Percentiles rank a stretch among this genome's conserved stretches.
These are phyloP conservation scores for Hydrolagus colliei DNA, from an alignment of 2,797 vertebrate species.

Conservation along the genomic window DNA sequence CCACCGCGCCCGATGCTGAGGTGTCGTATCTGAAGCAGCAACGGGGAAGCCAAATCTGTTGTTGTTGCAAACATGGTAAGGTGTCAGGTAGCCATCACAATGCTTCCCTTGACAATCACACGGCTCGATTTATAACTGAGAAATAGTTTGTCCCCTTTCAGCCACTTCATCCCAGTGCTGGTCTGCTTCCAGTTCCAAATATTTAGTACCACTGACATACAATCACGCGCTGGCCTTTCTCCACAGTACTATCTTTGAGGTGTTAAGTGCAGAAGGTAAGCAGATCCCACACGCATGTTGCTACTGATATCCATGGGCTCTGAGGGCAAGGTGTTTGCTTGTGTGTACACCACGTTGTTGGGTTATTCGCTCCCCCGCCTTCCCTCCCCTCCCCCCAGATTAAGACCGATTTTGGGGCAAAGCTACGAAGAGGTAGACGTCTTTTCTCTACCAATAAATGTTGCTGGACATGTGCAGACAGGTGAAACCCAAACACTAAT, in stretches of 20 bases:
- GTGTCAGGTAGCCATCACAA: neutral
- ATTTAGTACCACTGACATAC: constrained; percentile 4
- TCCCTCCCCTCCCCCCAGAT: too few relatives aligned
- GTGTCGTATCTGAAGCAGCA: too few relatives aligned
- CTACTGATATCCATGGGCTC: too few relatives aligned
- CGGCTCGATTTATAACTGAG: neutral
- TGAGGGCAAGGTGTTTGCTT: too few relatives aligned
- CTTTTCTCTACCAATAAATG: neutral
- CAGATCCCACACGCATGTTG: neutral
- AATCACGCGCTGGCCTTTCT: neutral
- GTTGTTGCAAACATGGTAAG: neutral
- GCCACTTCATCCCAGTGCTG: constrained; percentile 10
- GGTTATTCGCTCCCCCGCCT: too few relatives aligned
- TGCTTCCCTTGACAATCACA: neutral
- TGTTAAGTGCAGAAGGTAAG: constrained; percentile 8
- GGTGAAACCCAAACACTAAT: constrained; percentile 24
- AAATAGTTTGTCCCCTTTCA: constrained; percentile 20
- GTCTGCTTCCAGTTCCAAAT: constrained; percentile 23
- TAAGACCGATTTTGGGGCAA: too few relatives aligned
- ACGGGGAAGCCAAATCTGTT: too few relatives aligned
- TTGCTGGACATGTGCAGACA: neutral
- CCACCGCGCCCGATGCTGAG: too few relatives aligned
- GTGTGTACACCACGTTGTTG: too few relatives aligned
- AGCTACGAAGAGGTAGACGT: neutral
- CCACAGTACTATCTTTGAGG: neutral